A percentile compares a stretch with the other conserved stretches of the same genome.
phyloP scores from a whole-genome alignment of 1,140 invertebrate species.

The Oreohelix idahoensis region DNA sequence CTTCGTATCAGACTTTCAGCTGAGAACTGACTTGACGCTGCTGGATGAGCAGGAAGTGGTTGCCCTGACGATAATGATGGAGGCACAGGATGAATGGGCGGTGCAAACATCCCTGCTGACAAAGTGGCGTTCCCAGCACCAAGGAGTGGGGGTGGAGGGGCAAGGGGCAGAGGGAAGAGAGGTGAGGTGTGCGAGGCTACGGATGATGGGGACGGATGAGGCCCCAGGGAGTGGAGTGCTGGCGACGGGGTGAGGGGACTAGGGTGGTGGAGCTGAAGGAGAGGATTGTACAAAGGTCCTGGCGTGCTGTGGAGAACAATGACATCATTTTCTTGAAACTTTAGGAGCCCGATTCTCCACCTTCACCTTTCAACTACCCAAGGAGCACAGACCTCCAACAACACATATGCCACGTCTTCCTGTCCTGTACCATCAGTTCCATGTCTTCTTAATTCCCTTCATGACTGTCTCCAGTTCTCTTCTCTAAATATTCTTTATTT shows the following conservation, averaged over 20 bases:
- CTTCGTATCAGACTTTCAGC: conserved; percentile 53
- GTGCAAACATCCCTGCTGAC: conserved; percentile 69
- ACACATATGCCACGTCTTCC: too few relatives aligned
- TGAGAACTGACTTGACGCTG: conserved; percentile 45
- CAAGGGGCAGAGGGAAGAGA: conserved; percentile 68
- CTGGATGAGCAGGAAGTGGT: conserved; percentile 72
- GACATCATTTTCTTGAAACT: too few relatives aligned
- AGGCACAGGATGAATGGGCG: conserved; percentile 68
- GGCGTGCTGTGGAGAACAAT: conserved; percentile 50
- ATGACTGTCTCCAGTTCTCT: too few relatives aligned
- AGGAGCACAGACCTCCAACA: too few relatives aligned
- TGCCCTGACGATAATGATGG: conserved; percentile 71
- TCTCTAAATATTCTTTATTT: too few relatives aligned
- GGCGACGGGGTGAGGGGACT: conserved; percentile 39
- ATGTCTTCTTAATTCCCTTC: too few relatives aligned
- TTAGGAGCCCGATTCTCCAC: too few relatives aligned
- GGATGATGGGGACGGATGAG: conserved; percentile 42
- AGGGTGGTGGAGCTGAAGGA: conserved; percentile 46
- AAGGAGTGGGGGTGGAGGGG: conserved; percentile 76
- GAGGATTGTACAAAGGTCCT: conserved; percentile 48
- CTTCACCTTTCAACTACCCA: too few relatives aligned
- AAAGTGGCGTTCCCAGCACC: conserved; percentile 74
- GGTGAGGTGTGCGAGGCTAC: conserved; percentile 65
- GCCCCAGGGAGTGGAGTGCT: conserved; percentile 13
- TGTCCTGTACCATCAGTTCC: too few relatives aligned